A percentile compares a stretch with the other conserved stretches of the same genome.
These are phyloP conservation scores for Dissostichus mawsoni DNA, from an alignment of 2,113 vertebrate genomes.

Conservation along the genomic window DNA sequence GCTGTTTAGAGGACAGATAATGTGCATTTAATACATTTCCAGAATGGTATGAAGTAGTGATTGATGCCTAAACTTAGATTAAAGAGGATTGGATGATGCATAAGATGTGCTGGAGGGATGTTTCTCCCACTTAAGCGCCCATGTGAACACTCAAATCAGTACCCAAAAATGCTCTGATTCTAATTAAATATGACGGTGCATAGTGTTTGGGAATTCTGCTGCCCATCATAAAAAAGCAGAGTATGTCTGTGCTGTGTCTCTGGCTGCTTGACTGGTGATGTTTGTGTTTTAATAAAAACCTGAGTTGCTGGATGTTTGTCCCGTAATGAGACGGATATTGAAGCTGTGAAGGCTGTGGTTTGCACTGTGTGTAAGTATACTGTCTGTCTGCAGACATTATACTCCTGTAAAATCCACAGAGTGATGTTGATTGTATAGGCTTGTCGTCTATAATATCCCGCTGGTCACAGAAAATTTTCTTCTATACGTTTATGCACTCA, in stretches of 20 bases:
- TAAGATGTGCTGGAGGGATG: conserved; percentile 19
- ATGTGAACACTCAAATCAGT: conserved; percentile 26
- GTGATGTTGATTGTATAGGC: neutral
- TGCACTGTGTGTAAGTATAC: neutral
- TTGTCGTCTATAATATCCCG: conserved; percentile 7
- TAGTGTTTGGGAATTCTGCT: conserved; percentile 32
- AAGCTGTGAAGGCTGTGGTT: neutral
- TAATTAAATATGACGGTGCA: conserved; percentile 39
- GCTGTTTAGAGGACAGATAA: conserved; percentile 18
- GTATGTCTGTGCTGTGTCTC: neutral
- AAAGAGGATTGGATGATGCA: conserved; percentile 32
- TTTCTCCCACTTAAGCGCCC: conserved; percentile 19
- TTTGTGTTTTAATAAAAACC: conserved; percentile 8
- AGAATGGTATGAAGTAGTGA: conserved; percentile 29
- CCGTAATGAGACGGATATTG: neutral
- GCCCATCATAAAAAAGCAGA: neutral
- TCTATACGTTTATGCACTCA: neutral
- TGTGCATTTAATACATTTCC: conserved; percentile 21
- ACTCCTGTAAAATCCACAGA: neutral
- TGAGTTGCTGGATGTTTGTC: neutral
- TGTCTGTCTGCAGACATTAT: conserved; percentile 9
- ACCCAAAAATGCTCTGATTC: conserved; percentile 27
- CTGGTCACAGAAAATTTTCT: neutral
- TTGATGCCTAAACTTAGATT: conserved; percentile 50
- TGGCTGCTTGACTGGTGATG: neutral